Evolutionary conservation across 2,888 invertebrate genomes (phyloP).

Genomic region (Volucella zonaria): DNA sequence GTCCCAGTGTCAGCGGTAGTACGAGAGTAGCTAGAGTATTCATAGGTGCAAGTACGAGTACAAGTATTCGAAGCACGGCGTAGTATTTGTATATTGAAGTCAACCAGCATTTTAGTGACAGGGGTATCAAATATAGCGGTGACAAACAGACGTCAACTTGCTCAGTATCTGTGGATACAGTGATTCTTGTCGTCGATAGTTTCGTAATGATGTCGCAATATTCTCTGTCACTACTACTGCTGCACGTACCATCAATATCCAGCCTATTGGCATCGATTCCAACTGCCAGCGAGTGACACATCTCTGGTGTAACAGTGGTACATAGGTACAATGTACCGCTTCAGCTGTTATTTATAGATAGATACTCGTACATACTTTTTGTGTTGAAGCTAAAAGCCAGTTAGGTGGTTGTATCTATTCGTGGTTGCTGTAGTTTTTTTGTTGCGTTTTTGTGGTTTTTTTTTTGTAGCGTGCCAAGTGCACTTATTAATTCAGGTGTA

Average conservation of each 20-base stretch:
- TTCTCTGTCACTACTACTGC: not conserved
- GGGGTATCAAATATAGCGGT: slow-evolving; percentile 22
- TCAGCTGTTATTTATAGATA: slow-evolving; percentile 4
- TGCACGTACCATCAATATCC: slow-evolving; percentile 7
- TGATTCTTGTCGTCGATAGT: slow-evolving; percentile 53
- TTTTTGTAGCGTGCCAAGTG: slow-evolving; percentile 53
- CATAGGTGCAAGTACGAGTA: not conserved
- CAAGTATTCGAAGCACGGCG: too few relatives aligned
- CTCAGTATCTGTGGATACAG: not conserved
- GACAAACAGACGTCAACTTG: slow-evolving; percentile 54
- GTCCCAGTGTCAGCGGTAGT: not conserved
- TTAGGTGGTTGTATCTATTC: slow-evolving; percentile 1
- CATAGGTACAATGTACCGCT: slow-evolving; percentile 39
- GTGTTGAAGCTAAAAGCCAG: slow-evolving; percentile 61
- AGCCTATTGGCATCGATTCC: slow-evolving; percentile 33
- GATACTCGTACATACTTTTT: slow-evolving; percentile 9
- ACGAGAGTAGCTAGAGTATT: not conserved
- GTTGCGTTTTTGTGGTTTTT: slow-evolving; percentile 7
- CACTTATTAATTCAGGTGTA: slow-evolving; percentile 67
- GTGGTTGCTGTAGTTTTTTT: not conserved
- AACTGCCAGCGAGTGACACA: slow-evolving; percentile 36
- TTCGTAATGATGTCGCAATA: slow-evolving; percentile 72
- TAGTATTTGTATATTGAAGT: not conserved
- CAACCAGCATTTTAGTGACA: slow-evolving; percentile 1
- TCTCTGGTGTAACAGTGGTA: slow-evolving; percentile 15